Evolutionary conservation across 1,140 invertebrate genomes (phyloP).

Genomic region (Cydia splendana): DNA sequence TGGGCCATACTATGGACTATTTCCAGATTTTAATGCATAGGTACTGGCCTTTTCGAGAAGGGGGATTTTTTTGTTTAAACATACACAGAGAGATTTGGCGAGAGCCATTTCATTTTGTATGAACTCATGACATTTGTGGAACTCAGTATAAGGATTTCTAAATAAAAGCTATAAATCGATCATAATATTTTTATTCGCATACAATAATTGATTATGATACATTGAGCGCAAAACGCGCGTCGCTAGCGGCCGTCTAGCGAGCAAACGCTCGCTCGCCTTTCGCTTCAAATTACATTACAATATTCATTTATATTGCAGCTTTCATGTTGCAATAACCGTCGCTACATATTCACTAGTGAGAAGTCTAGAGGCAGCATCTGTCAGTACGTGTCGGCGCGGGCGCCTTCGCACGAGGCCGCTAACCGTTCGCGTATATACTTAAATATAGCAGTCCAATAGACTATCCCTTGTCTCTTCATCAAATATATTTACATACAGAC

Average conservation of each 20-base stretch:
- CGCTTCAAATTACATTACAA: conserved; percentile 70
- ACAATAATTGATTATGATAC: conserved; percentile 79
- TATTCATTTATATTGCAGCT: conserved; percentile 74
- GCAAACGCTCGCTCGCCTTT: conserved; percentile 41
- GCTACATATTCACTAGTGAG: conserved; percentile 77
- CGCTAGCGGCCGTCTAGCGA: conserved; percentile 51
- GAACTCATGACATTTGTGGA: neutral
- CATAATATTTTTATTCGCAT: conserved; percentile 79
- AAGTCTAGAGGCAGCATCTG: conserved; percentile 70
- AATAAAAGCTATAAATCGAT: conserved; percentile 56
- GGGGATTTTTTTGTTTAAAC: too few species aligned
- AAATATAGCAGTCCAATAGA: conserved; percentile 76
- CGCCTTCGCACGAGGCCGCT: conserved; percentile 57
- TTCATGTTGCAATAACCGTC: conserved; percentile 68
- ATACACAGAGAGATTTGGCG: too few species aligned
- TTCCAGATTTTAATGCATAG: too few species aligned
- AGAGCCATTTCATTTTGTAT: too few species aligned
- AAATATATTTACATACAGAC: conserved; percentile 74
- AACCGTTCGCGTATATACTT: conserved; percentile 71
- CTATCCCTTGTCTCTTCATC: conserved; percentile 69
- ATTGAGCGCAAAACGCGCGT: conserved; percentile 64
- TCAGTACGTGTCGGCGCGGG: conserved; percentile 54
- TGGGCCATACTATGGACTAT: too few species aligned
- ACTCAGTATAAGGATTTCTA: neutral
- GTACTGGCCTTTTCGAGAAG: too few species aligned